Evolutionary conservation across 1,140 invertebrate genomes (phyloP), one percentile per base, ranked within the genome.

Genomic region (Ephestia elutella): DNA sequence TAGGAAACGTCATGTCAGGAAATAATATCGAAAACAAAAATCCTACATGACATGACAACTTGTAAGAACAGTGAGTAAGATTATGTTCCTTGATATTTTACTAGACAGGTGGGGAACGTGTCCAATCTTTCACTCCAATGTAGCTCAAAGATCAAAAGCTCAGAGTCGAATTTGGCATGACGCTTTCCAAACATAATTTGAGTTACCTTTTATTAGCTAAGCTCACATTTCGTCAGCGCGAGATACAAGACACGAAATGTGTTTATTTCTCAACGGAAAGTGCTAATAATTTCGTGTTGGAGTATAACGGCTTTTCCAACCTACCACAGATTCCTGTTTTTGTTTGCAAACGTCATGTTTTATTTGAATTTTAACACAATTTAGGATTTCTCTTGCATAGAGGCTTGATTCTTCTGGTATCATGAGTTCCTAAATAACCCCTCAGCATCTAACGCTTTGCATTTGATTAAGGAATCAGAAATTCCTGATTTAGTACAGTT

Each of bases 41-140:
- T 44, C 7, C 3, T 44, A 44, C 15, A 44, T 44, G 10, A 44
- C 38, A 44, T 44, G 38, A 44, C 38, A 44, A 44, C 38, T 17
- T 44, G 38, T 44, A 15, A 44, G 38, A 44, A 44, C 38, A 44
- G 38, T 15, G 38, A 44, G 15, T 15, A 15, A 44, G 38, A 44
- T 44, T 44, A 44, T 44, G 80, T 83, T 78, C 74, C 77, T 80
- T 82, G 76, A 82, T 86, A 76, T 75, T 75, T 71, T 62, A 54
- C 62, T 54, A 75, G 62, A 56, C 70, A 81, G 81, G 83, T 80
- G 81, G 83, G 80, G 71, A 78, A 65, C 69, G 60, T 56, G 65
- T 61, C 62, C 62, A 51, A 63, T 58, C 57, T 63, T 69, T 73
- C 66, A 57, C 57, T 11, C 57, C 18, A 59, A 64, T 70, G 74